These are phyloP conservation scores for Platycheirus albimanus DNA, from an alignment of 2,888 invertebrate species.

Conservation along the genomic window DNA sequence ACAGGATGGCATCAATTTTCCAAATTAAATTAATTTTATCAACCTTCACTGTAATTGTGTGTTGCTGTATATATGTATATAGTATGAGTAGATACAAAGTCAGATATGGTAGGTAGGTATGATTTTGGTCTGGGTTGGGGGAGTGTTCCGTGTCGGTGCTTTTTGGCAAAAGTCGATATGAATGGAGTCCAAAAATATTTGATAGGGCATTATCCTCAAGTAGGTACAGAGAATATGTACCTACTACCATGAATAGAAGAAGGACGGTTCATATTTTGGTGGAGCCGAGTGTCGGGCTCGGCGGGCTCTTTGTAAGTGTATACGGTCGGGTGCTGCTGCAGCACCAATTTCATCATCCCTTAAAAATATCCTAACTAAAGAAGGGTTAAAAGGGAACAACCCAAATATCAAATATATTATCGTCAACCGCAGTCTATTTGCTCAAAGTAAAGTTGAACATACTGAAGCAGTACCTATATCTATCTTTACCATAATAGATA, in stretches of 20 bases:
- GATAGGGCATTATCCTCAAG: constrained; percentile 73
- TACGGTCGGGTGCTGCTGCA: constrained; percentile 37
- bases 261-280: constrained; percentile 2
- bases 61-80: constrained; percentile 4
- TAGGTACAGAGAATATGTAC: constrained; percentile 51
- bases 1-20: too few species aligned
- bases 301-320: too few species aligned
- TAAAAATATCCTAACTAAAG: neutral
- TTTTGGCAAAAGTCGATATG: constrained; percentile 69
- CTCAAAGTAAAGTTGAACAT: constrained; percentile 63
- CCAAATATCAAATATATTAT: constrained; percentile 70
- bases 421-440: constrained; percentile 72
- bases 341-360: constrained; percentile 6
- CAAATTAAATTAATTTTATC: neutral
- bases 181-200: constrained; percentile 73
- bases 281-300: neutral
- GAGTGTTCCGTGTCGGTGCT: constrained; percentile 65
- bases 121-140: constrained; percentile 20
- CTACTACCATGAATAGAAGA: constrained; percentile 35
- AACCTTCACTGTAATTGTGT: constrained; percentile 1
- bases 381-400: neutral
- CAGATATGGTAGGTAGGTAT: constrained; percentile 22
- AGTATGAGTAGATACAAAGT: too few species aligned
- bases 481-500: neutral
- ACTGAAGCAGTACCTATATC: constrained; percentile 1